These are phyloP conservation scores for Motacilla alba DNA, from an alignment of 2,113 vertebrate genomes.

Conservation along the genomic window DNA sequence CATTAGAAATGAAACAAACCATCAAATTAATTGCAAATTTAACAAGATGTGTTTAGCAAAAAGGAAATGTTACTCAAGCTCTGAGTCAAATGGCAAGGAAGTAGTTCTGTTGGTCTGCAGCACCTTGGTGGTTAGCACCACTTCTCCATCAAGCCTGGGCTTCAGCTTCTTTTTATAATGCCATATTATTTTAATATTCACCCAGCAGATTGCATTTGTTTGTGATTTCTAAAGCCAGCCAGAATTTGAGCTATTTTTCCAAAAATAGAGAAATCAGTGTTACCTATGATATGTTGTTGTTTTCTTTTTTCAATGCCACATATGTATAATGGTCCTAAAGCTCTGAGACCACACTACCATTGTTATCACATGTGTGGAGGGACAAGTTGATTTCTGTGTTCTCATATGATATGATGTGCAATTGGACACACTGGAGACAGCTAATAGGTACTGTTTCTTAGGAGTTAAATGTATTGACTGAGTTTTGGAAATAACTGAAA, in stretches of 20 bases:
- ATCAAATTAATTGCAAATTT: neutral
- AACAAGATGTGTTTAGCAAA: neutral
- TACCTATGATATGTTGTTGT: accelerated
- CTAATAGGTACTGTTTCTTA: neutral
- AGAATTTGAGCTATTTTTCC: neutral
- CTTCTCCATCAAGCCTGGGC: neutral
- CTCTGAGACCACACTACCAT: neutral
- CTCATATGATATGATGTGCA: neutral
- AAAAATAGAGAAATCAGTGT: neutral
- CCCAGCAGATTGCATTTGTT: neutral
- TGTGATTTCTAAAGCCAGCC: neutral
- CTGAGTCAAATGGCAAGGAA: neutral
- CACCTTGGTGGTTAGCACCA: neutral
- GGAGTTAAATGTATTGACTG: neutral
- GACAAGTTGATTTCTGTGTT: neutral
- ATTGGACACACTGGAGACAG: neutral
- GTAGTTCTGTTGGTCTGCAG: neutral
- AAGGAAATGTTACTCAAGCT: neutral
- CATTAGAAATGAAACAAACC: neutral
- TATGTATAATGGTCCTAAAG: neutral
- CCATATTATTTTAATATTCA: neutral
- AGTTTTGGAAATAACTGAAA: neutral
- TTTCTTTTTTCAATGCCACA: neutral
- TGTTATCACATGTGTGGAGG: neutral
- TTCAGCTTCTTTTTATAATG: neutral